phyloP scores from a whole-genome alignment of 92 coral and sea anemone species.

The Paragorgia papillata region DNA sequence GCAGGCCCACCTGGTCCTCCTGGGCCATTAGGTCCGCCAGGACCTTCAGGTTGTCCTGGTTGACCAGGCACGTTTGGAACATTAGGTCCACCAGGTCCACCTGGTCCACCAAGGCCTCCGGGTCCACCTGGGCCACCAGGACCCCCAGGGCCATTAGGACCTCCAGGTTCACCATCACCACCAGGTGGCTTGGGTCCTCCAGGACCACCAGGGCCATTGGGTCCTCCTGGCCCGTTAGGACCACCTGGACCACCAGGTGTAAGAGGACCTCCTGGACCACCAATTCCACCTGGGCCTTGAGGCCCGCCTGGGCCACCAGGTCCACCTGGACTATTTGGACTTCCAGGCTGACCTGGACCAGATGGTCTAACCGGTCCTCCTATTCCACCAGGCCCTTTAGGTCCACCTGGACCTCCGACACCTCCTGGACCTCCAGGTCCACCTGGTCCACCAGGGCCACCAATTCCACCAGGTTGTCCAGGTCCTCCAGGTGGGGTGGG shows the following conservation, averaged over 20 bases:
- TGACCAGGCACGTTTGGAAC: neutral
- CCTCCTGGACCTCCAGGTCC: conserved; percentile 55
- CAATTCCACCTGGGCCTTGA: conserved; percentile 44
- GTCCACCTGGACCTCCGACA: conserved; percentile 60
- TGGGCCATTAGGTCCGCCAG: conserved; percentile 11
- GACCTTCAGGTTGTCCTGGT: conserved; percentile 17
- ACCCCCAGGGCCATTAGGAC: conserved; percentile 23
- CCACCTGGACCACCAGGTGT: conserved; percentile 53
- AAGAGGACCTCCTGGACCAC: conserved; percentile 68
- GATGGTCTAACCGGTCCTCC: conserved; percentile 65
- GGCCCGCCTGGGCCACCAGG: conserved; percentile 36
- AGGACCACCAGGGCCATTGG: conserved; percentile 43
- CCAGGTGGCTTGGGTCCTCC: conserved; percentile 13
- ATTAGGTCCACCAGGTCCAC: conserved; percentile 67
- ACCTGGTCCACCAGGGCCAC: conserved; percentile 50
- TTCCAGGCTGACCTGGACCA: conserved; percentile 57
- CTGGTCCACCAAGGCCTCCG: conserved; percentile 61
- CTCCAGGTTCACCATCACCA: conserved; percentile 34
- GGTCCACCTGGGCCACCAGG: conserved; percentile 56
- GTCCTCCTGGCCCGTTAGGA: conserved; percentile 49
- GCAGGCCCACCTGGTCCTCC: conserved; percentile 52
- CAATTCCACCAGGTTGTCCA: conserved; percentile 19
- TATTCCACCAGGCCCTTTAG: conserved; percentile 68
- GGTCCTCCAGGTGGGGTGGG: conserved; percentile 36
- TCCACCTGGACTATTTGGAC: conserved; percentile 30